phyloP scores from a whole-genome alignment of 64 coral and sea anemone species.

The Anthopleura sola region DNA sequence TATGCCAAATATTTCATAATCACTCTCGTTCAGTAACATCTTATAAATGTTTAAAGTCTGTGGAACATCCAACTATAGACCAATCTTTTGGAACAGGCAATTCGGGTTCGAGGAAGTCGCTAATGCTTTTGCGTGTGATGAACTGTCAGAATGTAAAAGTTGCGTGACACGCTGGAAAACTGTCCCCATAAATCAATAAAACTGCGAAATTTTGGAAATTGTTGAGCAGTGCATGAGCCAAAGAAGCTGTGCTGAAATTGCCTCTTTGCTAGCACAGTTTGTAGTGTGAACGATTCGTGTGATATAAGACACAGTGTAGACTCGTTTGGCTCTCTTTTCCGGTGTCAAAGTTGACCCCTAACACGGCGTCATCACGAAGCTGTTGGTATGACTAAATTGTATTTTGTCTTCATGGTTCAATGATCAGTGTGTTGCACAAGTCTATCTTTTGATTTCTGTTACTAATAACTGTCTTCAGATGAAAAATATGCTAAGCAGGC shows the following conservation, averaged over 20 bases:
- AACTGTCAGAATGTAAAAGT: background rate
- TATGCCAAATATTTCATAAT: background rate
- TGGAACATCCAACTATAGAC: background rate
- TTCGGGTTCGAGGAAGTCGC: background rate
- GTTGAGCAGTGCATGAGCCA: background rate
- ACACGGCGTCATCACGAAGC: background rate
- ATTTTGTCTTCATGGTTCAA: background rate
- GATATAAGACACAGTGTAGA: conserved; percentile 5
- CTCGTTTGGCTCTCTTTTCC: conserved; percentile 6
- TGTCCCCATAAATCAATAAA: background rate
- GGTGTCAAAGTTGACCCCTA: conserved; percentile 16
- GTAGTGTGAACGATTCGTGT: background rate
- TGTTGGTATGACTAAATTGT: conserved; percentile 6
- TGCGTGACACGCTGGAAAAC: conserved; percentile 11
- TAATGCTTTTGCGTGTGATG: background rate
- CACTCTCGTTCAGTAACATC: background rate
- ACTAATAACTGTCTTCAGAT: background rate
- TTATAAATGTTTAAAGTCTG: background rate
- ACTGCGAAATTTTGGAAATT: background rate
- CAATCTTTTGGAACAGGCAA: background rate
- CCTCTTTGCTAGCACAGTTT: background rate
- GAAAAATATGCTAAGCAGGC: background rate
- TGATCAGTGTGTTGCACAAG: conserved; percentile 15
- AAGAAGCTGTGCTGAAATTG: background rate
- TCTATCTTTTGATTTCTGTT: conserved; percentile 9